Percentiles rank a stretch among this genome's conserved stretches.
Conservation (phyloP, 64 coral and sea anemone species). For the Porites australiensis region DNA sequence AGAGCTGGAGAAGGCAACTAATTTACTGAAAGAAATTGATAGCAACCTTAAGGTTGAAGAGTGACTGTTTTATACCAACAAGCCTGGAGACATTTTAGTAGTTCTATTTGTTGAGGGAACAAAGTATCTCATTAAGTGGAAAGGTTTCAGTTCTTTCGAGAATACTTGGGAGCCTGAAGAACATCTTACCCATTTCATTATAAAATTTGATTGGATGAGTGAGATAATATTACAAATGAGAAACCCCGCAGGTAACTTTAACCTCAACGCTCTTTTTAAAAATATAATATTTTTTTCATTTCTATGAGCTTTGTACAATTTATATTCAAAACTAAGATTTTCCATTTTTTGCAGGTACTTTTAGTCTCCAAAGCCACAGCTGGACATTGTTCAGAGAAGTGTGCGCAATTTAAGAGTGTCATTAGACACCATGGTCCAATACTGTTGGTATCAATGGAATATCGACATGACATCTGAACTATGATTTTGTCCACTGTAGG, state of each 20-base stretch:
- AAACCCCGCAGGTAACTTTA: too few species aligned
- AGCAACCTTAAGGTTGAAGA: slow-evolving; percentile 18
- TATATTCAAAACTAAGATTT: neutral
- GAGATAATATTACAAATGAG: too few species aligned
- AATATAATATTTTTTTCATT: neutral
- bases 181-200: slow-evolving; percentile 14
- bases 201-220: too few species aligned
- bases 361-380: slow-evolving; percentile 10
- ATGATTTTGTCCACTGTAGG: slow-evolving; percentile 38
- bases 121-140: slow-evolving; percentile 42
- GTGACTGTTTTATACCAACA: slow-evolving; percentile 47
- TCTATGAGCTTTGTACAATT: neutral
- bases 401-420: slow-evolving; percentile 38
- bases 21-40: slow-evolving; percentile 52
- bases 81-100: slow-evolving; percentile 38
- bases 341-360: slow-evolving; percentile 40
- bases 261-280: too few species aligned
- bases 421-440: slow-evolving; percentile 22
- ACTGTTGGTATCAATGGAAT: slow-evolving; percentile 43
- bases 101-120: neutral
- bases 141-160: slow-evolving; percentile 28
- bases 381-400: slow-evolving; percentile 25
- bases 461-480: slow-evolving; percentile 36
- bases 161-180: slow-evolving; percentile 43
- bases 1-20: neutral